Conservation (phyloP, 2,797 vertebrate genomes). For the Cuniculus paca region DNA sequence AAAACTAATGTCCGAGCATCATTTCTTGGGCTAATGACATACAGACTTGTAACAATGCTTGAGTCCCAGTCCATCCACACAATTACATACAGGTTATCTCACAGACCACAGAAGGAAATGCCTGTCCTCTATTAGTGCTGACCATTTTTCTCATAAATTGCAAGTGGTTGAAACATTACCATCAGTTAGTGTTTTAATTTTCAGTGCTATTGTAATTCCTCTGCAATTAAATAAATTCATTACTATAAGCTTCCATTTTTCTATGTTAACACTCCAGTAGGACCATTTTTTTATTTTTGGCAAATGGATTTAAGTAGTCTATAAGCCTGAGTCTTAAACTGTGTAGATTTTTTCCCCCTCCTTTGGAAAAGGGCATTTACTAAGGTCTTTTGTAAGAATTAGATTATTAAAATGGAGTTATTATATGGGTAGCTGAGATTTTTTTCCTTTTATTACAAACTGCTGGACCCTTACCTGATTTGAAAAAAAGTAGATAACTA, state of each 20-base stretch:
- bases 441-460: constrained; percentile 1
- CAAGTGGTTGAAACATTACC: background rate
- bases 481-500: background rate
- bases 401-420: background rate
- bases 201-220: background rate
- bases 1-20: background rate
- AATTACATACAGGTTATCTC: background rate
- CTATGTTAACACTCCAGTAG: background rate
- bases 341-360: background rate
- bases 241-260: background rate
- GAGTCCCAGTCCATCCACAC: background rate
- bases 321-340: background rate
- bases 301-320: background rate
- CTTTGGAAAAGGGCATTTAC: background rate
- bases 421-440: background rate
- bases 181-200: background rate
- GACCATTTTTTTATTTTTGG: background rate
- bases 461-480: background rate
- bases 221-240: too few relatives aligned
- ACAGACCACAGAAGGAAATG: background rate
- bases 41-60: background rate
- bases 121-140: background rate
- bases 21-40: background rate
- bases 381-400: constrained; percentile 26
- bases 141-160: background rate